Evolutionary conservation across 2,888 invertebrate genomes (phyloP), one percentile per base, ranked within the genome.

Genomic region (Hartigia nigra): DNA sequence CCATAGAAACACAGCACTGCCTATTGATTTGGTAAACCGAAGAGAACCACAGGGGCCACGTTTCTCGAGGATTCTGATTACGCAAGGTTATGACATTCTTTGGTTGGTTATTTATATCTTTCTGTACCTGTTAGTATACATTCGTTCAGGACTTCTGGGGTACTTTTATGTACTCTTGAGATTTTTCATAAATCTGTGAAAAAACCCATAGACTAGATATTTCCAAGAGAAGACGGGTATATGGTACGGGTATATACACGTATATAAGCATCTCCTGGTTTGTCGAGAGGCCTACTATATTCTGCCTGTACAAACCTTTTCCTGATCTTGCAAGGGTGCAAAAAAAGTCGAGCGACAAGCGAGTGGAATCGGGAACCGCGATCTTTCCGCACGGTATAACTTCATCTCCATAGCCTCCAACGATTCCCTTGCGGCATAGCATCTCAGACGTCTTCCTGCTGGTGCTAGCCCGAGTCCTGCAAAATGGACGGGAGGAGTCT

Each of bases 301-400:
- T 23, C 9, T 23, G 55, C 55, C 55, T 55, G 55, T 23, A 23
- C 55, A 23, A 55, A 55, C 23, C 55, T 9, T 55, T 2, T 72
- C 72, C 14, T 34, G 72, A 72, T 72, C 31, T 31, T 32, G 9
- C 32, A 2, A 31, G 72, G 34, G 72, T 31, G 72, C 72, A 72
- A 72, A 72, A 72, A 55, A 72, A 31, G 72, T 12, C 32, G 31
- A 72, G 32, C 75, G 75, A 78, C 70, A 78, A 78, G 75, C 78
- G 75, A 75, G 70, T 74, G 37, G 75, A 78, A 75, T 75, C 78
- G 78, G 75, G 35, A 78, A 75, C 78, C 75, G 75, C 70, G 78
- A 78, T 78, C 78, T 75, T 34, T 74, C 75, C 75, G 36, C 75
- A 69, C 75, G 75, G 74, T 55, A 75, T 74, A 78, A 78, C 75